These are phyloP conservation scores for Urophycis tenuis DNA, from an alignment of 2,797 vertebrate species.

Conservation along the genomic window DNA sequence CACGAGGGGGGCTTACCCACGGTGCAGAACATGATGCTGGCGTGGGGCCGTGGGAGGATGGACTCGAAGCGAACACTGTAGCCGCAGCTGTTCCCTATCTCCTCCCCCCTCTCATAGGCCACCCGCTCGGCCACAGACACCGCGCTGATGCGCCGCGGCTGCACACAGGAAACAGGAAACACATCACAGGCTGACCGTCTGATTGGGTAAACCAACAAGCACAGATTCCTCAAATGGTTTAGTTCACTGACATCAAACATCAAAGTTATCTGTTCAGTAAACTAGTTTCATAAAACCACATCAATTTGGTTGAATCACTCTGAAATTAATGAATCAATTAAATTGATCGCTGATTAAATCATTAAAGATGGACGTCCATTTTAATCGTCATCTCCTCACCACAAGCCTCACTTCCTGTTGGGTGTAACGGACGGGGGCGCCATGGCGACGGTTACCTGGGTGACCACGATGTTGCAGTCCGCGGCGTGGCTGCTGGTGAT, in stretches of 20 bases:
- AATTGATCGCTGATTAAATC: too few relatives aligned
- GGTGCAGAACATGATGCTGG: constrained; percentile 92
- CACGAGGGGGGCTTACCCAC: constrained; percentile 73
- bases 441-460: constrained; percentile 75
- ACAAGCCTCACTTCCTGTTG: neutral
- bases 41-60: constrained; percentile 86
- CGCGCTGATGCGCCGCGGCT: constrained; percentile 94
- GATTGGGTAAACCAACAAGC: neutral
- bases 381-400: neutral
- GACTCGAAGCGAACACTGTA: constrained; percentile 97
- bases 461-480: constrained; percentile 92
- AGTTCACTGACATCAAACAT: too few relatives aligned
- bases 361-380: too few relatives aligned
- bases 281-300: too few relatives aligned
- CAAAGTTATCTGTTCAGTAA: too few relatives aligned
- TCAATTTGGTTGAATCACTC: too few relatives aligned
- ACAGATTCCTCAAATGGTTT: neutral
- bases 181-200: neutral
- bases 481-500: constrained; percentile 72
- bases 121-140: constrained; percentile 94
- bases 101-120: constrained; percentile 82
- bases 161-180: constrained; percentile 11
- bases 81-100: constrained; percentile 89
- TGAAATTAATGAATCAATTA: too few relatives aligned
- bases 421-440: neutral